A percentile compares a stretch with the other conserved stretches of the same genome.
phyloP scores from a whole-genome alignment of 2,113 vertebrate genomes.

The Lethenteron camtschaticum region DNA sequence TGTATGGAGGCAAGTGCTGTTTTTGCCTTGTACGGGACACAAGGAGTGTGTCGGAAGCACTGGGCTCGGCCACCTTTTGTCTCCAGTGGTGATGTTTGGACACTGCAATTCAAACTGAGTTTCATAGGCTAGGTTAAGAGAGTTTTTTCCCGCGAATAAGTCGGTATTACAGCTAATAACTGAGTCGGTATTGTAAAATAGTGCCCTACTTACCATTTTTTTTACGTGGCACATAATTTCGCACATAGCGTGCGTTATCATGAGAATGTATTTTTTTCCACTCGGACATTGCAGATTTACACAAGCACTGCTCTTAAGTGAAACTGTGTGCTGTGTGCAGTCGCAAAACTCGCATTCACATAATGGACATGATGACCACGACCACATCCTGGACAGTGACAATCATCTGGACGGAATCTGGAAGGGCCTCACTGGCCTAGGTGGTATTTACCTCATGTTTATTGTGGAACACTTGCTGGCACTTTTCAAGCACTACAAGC shows the following conservation, averaged over 20 bases:
- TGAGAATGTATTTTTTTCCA: constrained; percentile 3
- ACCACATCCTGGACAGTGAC: constrained; percentile 21
- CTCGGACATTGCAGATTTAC: too few relatives aligned
- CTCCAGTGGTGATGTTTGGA: too few relatives aligned
- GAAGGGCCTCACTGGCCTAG: constrained; percentile 73
- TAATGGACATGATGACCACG: constrained; percentile 18
- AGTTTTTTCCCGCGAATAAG: too few relatives aligned
- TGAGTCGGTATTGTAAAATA: background rate
- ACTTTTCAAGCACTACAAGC: constrained; percentile 83
- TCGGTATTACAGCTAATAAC: background rate
- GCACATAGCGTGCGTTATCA: background rate
- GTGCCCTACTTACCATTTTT: background rate
- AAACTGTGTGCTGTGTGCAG: constrained; percentile 18
- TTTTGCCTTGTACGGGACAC: too few relatives aligned
- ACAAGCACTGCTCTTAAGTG: too few relatives aligned
- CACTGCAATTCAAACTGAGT: too few relatives aligned
- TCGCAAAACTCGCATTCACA: constrained; percentile 64
- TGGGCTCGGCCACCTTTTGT: too few relatives aligned
- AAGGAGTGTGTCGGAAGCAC: too few relatives aligned
- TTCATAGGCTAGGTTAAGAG: too few relatives aligned
- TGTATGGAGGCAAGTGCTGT: background rate
- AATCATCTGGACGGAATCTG: constrained; percentile 58
- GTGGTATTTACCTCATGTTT: constrained; percentile 83
- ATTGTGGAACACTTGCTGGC: constrained; percentile 86
- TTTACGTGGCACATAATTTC: background rate